Evolutionary conservation across 2,797 vertebrate species (phyloP).

Genomic region (Diplodus sargus): DNA sequence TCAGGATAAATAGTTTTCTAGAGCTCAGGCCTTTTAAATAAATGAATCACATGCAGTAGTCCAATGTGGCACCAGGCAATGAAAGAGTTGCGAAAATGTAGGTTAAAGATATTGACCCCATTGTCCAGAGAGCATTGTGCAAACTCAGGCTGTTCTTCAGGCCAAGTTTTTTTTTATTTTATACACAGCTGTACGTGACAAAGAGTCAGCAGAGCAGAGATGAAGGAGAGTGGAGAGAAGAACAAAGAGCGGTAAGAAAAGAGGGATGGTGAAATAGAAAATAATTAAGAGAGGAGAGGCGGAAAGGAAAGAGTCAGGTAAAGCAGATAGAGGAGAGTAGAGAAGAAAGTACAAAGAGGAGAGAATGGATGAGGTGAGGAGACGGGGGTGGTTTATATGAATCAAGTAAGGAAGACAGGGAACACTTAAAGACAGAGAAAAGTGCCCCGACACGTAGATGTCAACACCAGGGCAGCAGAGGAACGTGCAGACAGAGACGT

Average conservation of each 20-base stretch:
- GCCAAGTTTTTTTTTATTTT: slow-evolving; percentile 4
- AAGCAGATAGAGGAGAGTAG: too few relatives aligned
- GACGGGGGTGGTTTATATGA: not conserved
- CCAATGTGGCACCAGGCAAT: not conserved
- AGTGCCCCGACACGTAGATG: not conserved
- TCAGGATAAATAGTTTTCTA: not conserved
- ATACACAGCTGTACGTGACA: not conserved
- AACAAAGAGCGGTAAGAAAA: not conserved
- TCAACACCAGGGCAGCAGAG: not conserved
- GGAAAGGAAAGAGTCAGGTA: not conserved
- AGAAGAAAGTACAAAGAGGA: not conserved
- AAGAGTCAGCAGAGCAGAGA: not conserved
- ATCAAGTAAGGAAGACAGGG: not conserved
- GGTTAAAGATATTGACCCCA: slow-evolving; percentile 8
- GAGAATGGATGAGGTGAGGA: not conserved
- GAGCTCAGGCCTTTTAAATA: not conserved
- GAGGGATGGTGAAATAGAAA: not conserved
- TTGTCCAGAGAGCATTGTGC: not conserved
- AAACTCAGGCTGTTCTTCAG: not conserved
- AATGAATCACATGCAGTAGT: not conserved
- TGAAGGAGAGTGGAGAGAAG: not conserved
- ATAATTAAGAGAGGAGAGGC: not conserved
- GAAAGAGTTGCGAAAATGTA: slow-evolving; percentile 15
- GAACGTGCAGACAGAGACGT: slow-evolving; percentile 26
- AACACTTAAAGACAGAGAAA: not conserved